Base-by-base conservation (phyloP, 2,888 invertebrate genomes). In the Parelbella ahira region DNA sequence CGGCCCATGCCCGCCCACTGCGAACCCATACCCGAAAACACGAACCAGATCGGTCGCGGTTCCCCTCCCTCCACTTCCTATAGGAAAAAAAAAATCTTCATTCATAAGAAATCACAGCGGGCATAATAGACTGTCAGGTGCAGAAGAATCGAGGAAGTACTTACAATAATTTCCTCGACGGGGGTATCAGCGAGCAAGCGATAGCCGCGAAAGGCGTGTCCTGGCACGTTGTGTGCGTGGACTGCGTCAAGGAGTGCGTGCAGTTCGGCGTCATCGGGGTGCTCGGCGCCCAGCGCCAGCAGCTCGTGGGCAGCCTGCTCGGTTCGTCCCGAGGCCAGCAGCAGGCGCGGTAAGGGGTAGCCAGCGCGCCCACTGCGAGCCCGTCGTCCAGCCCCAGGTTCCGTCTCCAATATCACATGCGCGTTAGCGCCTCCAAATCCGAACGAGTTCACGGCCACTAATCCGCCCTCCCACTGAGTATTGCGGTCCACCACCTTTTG, bases 341-440 rank as follows among this genome's bases (percentile, higher is more conserved):
- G 90, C 21, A 97, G 79, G 51, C 94, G 91, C 2, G 93, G 93
- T 27, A 90, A 67, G 4, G 50, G 44, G 20, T 59, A 78, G 24
- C 81, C 87, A 56, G 87, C 90, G 32, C 90, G 44, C 45, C 41
- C 46, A 34, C 48, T 43, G 28, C 89, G 67, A 91, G 92, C 3
- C 18, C 25, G 91, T 91, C 64, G 92, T 92, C 45, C 53, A 50
- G 65, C 59, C 50, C 66, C 59, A 0, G 92, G 90, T 71, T 94
- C 93, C 3, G 96, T 94, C 68, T 93, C 92, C 6, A 98, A 88
- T 54, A 98, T 89, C 0, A 96, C 83, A 80, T 98, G 97, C n/a
- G 95, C 97, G 80, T 97, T 97, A 25, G 97, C 96, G 38, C 99
- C 99, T 48, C 99, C 99, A 82, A 99, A 99, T 8, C 99, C 99